Evolutionary conservation across 2,888 invertebrate genomes (phyloP).

Genomic region (Epinotia bilunana): DNA sequence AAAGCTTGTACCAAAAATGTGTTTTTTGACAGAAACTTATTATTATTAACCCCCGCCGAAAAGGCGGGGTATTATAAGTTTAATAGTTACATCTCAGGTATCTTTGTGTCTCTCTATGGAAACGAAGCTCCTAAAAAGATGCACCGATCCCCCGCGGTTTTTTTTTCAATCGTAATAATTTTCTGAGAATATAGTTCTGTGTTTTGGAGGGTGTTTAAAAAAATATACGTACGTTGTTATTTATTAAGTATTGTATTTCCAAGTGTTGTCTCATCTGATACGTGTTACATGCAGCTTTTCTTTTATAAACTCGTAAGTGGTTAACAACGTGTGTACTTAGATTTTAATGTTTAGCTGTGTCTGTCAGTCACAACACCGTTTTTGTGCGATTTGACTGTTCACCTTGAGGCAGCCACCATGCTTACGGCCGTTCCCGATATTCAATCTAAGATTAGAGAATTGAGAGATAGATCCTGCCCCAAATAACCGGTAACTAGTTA

Average conservation of each 20-base stretch:
- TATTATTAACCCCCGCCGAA: too few species aligned
- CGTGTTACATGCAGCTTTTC: constrained; percentile 73
- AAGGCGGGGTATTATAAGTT: too few species aligned
- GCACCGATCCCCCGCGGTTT: too few species aligned
- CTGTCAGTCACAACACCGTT: constrained; percentile 27
- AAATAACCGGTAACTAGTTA: too few species aligned
- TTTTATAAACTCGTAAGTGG: constrained; percentile 73
- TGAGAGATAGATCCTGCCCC: not conserved
- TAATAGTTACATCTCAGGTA: too few species aligned
- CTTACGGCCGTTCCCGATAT: constrained; percentile 12
- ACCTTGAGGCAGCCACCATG: constrained; percentile 24
- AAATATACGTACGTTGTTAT: not conserved
- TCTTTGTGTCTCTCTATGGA: too few species aligned
- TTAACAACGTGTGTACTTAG: constrained; percentile 45
- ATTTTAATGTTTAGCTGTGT: constrained; percentile 16
- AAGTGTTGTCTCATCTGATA: constrained; percentile 22
- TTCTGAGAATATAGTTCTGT: too few species aligned
- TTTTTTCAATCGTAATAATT: too few species aligned
- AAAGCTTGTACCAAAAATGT: too few species aligned
- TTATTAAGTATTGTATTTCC: not conserved
- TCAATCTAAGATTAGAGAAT: not conserved
- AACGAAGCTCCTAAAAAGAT: too few species aligned
- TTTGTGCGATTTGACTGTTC: constrained; percentile 30
- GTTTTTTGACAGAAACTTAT: too few species aligned
- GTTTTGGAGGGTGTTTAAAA: too few species aligned